phyloP scores from a whole-genome alignment of 2,113 vertebrate species.

The Seriola aureovittata region DNA sequence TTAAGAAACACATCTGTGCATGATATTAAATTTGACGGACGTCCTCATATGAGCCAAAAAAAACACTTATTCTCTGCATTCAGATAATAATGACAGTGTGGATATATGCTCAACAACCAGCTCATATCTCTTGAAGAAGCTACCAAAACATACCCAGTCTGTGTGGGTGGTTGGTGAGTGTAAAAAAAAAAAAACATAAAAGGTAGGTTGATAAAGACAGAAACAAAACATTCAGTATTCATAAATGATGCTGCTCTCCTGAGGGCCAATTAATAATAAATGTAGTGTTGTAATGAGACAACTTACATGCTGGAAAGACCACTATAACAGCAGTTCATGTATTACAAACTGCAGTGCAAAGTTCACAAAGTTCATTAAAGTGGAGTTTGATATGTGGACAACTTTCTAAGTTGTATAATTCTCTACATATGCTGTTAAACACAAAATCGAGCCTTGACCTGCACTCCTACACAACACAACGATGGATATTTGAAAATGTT shows the following conservation, averaged over 20 bases:
- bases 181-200: slow-evolving; percentile 13
- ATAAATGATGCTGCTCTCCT: slow-evolving; percentile 16
- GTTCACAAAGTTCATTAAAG: slow-evolving; percentile 29
- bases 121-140: slow-evolving; percentile 19
- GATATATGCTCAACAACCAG: slow-evolving; percentile 21
- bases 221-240: slow-evolving; percentile 36
- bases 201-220: slow-evolving; percentile 14
- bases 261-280: slow-evolving; percentile 27
- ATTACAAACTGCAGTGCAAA: background rate
- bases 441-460: slow-evolving; percentile 37
- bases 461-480: slow-evolving; percentile 32
- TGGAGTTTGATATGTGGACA: background rate
- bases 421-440: slow-evolving; percentile 21
- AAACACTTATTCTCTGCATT: background rate
- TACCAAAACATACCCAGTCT: slow-evolving; percentile 19
- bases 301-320: background rate
- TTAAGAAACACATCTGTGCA: background rate
- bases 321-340: background rate
- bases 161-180: slow-evolving; percentile 34
- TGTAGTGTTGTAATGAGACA: background rate
- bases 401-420: slow-evolving; percentile 33
- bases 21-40: background rate
- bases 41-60: background rate
- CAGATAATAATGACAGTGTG: background rate
- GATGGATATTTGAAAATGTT: slow-evolving; percentile 52